Evolutionary conservation across 2,888 invertebrate genomes (phyloP).

Genomic region (Hirtodrosophila trivittata): DNA sequence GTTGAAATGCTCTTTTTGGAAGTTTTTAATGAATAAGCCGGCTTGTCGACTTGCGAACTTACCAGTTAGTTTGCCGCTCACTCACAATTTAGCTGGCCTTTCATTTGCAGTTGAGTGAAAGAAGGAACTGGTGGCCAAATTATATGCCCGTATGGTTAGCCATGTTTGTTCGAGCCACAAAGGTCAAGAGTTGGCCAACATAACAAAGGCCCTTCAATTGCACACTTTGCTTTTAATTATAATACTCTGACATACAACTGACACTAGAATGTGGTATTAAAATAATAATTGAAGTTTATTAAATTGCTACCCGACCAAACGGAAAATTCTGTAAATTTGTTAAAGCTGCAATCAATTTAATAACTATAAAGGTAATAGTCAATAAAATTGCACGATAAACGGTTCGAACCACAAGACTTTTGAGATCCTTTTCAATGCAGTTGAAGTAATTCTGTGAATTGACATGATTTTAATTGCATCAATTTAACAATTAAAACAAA

Average conservation of each 20-base stretch:
- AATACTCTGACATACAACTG: constrained; percentile 16
- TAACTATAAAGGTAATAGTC: no score
- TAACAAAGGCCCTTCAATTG: constrained; percentile 20
- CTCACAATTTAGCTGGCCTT: constrained; percentile 54
- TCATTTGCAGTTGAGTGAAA: constrained; percentile 50
- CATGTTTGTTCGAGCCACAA: constrained; percentile 23
- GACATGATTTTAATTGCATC: no score
- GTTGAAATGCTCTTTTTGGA: not conserved
- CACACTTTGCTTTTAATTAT: constrained; percentile 25
- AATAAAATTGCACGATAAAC: no score
- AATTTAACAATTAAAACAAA: no score
- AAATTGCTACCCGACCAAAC: no score
- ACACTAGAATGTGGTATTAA: constrained; percentile 11
- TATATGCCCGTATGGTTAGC: constrained; percentile 29
- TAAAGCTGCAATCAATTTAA: no score
- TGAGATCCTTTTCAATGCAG: no score
- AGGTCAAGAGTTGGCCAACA: constrained; percentile 40
- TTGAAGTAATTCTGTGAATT: no score
- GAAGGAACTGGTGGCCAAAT: constrained; percentile 43
- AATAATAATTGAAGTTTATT: not conserved
- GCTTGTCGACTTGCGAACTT: not conserved
- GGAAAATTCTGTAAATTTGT: no score
- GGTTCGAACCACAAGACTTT: no score
- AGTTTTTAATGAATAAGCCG: constrained; percentile 15
- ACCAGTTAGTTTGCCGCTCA: constrained; percentile 2